These are phyloP conservation scores for Aethes cnicana DNA, from an alignment of 2,888 invertebrate genomes.

Conservation along the genomic window DNA sequence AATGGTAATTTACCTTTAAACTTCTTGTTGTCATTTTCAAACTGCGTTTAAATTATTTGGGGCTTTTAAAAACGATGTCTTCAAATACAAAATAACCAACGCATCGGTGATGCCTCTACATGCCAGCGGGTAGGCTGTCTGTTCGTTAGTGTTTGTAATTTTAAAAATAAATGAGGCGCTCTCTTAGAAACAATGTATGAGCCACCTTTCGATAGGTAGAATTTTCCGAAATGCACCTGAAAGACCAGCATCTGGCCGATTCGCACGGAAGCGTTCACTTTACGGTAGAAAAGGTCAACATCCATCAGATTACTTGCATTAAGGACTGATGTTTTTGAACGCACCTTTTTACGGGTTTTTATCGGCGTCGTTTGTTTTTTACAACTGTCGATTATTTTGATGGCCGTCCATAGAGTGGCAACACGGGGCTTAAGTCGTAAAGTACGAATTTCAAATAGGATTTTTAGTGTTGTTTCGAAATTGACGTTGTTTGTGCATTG, in stretches of 20 bases:
- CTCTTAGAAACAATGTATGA: too few relatives aligned
- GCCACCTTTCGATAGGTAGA: conserved; percentile 1
- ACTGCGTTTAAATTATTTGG: too few relatives aligned
- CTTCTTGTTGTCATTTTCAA: too few relatives aligned
- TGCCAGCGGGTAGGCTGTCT: too few relatives aligned
- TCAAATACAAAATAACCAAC: too few relatives aligned
- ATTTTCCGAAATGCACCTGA: conserved; percentile 14
- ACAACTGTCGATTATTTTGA: conserved; percentile 44
- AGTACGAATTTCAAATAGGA: conserved; percentile 41
- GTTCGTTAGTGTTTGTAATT: too few relatives aligned
- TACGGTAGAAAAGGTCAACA: conserved; percentile 29
- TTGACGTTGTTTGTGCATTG: conserved; percentile 1
- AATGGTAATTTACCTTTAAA: too few relatives aligned
- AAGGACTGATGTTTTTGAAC: conserved; percentile 29
- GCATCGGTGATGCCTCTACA: too few relatives aligned
- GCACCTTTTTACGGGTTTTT: conserved; percentile 33
- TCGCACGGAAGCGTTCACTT: conserved; percentile 34
- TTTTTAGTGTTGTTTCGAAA: conserved; percentile 42
- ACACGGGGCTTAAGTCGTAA: conserved; percentile 35
- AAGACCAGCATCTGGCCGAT: conserved; percentile 34
- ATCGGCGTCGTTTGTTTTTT: conserved; percentile 45
- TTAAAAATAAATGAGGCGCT: too few relatives aligned
- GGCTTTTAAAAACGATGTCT: too few relatives aligned
- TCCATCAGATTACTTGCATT: conserved; percentile 30
- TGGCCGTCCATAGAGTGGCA: conserved; percentile 31